Evolutionary conservation across 2,888 invertebrate species (phyloP).

Genomic region (Trichogramma evanescens): DNA sequence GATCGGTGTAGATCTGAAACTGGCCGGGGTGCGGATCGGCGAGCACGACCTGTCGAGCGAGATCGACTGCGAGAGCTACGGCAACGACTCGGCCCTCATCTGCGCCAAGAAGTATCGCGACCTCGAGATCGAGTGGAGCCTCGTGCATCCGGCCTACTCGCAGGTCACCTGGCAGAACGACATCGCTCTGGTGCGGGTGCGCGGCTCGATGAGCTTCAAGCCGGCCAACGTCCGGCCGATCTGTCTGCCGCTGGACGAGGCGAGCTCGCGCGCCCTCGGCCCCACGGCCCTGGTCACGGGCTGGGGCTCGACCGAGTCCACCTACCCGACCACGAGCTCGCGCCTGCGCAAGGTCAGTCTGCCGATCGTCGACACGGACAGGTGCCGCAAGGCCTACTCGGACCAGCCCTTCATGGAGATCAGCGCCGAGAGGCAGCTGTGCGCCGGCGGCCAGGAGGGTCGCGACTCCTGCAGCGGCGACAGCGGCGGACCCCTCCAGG

Average conservation of each 20-base stretch:
- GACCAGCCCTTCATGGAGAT: slow-evolving; percentile 17
- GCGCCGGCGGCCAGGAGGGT: slow-evolving; percentile 29
- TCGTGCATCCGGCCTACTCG: slow-evolving; percentile 27
- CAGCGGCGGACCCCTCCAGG: slow-evolving; percentile 35
- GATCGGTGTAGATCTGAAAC: slow-evolving; percentile 18
- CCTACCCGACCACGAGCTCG: slow-evolving; percentile 13
- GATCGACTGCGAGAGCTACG: slow-evolving; percentile 28
- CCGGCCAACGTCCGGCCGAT: slow-evolving; percentile 28
- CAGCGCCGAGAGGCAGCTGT: slow-evolving; percentile 27
- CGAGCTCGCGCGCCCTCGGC: not conserved
- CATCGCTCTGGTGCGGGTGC: slow-evolving; percentile 29
- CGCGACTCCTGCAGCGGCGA: slow-evolving; percentile 33
- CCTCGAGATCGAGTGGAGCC: slow-evolving; percentile 22
- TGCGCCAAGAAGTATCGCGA: slow-evolving; percentile 33
- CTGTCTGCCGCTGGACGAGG: slow-evolving; percentile 28
- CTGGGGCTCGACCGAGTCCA: slow-evolving; percentile 30
- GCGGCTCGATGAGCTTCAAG: slow-evolving; percentile 21
- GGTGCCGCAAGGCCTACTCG: slow-evolving; percentile 22
- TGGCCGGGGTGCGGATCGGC: slow-evolving; percentile 30
- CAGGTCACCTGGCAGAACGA: slow-evolving; percentile 25
- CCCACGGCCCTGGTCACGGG: slow-evolving; percentile 24
- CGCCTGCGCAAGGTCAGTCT: slow-evolving; percentile 24
- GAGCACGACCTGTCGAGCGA: slow-evolving; percentile 29
- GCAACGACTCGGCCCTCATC: slow-evolving; percentile 19
- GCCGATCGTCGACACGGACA: slow-evolving; percentile 16